phyloP scores from a whole-genome alignment of 2,113 vertebrate species.

The Spilogale gracilis region DNA sequence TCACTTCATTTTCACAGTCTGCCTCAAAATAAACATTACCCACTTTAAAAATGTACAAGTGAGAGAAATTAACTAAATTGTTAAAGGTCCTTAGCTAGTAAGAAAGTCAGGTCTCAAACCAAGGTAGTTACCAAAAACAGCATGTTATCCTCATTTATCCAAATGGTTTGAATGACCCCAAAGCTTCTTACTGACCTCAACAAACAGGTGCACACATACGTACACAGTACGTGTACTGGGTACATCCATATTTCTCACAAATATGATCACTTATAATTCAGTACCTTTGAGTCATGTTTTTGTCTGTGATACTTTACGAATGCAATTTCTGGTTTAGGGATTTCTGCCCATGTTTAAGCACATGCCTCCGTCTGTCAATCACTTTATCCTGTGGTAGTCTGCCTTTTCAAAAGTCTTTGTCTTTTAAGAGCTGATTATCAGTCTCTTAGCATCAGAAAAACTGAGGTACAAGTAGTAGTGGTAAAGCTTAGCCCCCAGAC shows the following conservation, averaged over 20 bases:
- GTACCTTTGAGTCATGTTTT: not conserved
- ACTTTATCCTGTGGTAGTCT: not conserved
- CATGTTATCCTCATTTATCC: not conserved
- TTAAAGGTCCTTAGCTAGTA: not conserved
- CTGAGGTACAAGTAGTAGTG: not conserved
- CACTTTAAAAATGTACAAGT: slow-evolving; percentile 36
- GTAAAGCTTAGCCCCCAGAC: not conserved
- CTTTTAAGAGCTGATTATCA: slow-evolving; percentile 24
- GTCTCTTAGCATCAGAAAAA: not conserved
- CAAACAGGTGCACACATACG: not conserved
- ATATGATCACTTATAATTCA: not conserved
- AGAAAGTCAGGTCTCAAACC: not conserved
- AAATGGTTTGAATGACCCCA: not conserved
- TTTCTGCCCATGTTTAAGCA: not conserved
- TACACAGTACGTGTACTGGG: not conserved
- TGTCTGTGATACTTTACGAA: not conserved
- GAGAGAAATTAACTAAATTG: not conserved
- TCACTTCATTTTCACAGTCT: not conserved
- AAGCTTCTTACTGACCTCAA: not conserved
- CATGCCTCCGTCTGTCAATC: not conserved
- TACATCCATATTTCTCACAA: not conserved
- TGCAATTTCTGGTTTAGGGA: not conserved
- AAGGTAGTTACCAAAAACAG: not conserved
- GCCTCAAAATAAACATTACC: not conserved
- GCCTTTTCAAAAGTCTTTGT: not conserved